Evolutionary conservation across 2,113 vertebrate genomes (phyloP).

Genomic region (Rhineura floridana): DNA sequence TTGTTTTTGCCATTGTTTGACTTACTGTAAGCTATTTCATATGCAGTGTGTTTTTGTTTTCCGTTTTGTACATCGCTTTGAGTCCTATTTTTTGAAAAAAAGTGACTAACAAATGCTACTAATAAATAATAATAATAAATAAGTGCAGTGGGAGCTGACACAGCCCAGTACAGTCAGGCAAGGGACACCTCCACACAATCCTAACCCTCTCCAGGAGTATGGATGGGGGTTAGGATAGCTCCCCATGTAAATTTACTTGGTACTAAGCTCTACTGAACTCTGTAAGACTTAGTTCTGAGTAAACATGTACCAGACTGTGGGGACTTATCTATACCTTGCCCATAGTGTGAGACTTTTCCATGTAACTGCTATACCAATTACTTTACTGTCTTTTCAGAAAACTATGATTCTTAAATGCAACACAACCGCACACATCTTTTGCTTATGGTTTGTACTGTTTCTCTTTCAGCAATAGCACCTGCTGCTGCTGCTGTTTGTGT

Average conservation of each 20-base stretch:
- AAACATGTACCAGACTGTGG: not conserved
- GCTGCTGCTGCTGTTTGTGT: not conserved
- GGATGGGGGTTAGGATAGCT: too few relatives aligned
- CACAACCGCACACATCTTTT: not conserved
- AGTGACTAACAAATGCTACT: too few relatives aligned
- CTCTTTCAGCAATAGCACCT: not conserved
- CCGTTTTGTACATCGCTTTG: too few relatives aligned
- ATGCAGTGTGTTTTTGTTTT: too few relatives aligned
- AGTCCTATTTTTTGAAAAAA: too few relatives aligned
- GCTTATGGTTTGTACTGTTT: accelerated
- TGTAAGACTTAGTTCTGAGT: not conserved
- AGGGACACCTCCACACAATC: too few relatives aligned
- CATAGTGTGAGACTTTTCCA: not conserved
- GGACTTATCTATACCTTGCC: accelerated
- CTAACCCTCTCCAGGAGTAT: too few relatives aligned
- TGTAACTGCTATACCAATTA: not conserved
- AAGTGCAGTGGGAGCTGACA: too few relatives aligned
- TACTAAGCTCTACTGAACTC: not conserved
- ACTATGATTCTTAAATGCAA: not conserved
- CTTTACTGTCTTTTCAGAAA: accelerated
- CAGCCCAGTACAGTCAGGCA: too few relatives aligned
- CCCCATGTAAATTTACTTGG: not conserved
- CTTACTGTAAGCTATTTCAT: too few relatives aligned
- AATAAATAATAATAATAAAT: too few relatives aligned
- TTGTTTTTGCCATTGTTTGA: too few relatives aligned